Conservation (phyloP, 2,797 vertebrate genomes). For the Notolabrus celidotus region DNA sequence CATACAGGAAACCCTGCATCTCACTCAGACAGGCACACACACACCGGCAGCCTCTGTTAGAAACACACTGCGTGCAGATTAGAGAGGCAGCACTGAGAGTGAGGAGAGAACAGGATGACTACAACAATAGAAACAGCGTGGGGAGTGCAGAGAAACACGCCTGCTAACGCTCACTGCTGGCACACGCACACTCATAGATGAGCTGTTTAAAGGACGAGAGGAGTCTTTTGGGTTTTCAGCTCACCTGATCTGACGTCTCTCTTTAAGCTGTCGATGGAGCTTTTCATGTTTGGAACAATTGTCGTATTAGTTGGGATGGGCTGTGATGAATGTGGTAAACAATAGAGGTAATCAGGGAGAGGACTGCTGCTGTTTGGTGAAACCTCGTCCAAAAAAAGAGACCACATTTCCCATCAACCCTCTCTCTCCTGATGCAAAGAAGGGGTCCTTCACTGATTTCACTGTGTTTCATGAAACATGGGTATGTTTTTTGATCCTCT, state of each 20-base stretch:
- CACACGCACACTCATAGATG: slow-evolving; percentile 49
- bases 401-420: neutral
- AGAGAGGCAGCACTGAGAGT: slow-evolving; percentile 48
- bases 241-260: slow-evolving; percentile 30
- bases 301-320: slow-evolving; percentile 1
- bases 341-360: slow-evolving; percentile 10
- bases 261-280: slow-evolving; percentile 3
- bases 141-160: slow-evolving; percentile 65
- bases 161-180: slow-evolving; percentile 62
- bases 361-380: neutral
- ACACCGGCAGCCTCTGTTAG: slow-evolving; percentile 11
- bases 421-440: too few relatives aligned
- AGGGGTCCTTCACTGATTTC: too few relatives aligned
- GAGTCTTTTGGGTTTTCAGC: slow-evolving; percentile 15
- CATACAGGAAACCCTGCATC: slow-evolving; percentile 15
- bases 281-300: neutral
- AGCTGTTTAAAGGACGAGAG: slow-evolving; percentile 48
- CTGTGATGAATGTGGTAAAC: slow-evolving; percentile 15
- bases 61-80: slow-evolving; percentile 53
- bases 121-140: slow-evolving; percentile 76
- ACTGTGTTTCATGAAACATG: too few relatives aligned
- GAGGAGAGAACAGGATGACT: slow-evolving; percentile 61
- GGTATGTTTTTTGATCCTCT: too few relatives aligned
- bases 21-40: slow-evolving; percentile 26
- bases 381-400: neutral